A percentile compares a stretch with the other conserved stretches of the same genome.
Conservation (phyloP, 1,140 invertebrate species). For the Anastrepha ludens region DNA sequence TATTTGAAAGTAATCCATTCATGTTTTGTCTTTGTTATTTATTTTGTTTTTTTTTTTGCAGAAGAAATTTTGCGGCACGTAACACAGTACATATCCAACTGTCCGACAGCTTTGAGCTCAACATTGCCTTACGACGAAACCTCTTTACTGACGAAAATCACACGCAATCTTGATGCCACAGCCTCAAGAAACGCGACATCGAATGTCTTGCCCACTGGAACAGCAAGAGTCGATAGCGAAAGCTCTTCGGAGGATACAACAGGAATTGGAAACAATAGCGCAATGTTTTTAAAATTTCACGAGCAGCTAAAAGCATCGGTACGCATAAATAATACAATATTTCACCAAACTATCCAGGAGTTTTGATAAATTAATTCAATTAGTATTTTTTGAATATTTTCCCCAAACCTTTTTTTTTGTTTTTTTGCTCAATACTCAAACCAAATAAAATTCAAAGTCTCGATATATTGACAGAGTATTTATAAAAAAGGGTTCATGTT, state of each 20-base stretch:
- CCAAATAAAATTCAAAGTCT: no score
- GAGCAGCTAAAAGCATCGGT: constrained; percentile 60
- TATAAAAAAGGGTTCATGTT: neutral
- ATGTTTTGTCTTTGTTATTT: neutral
- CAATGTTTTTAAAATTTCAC: constrained; percentile 57
- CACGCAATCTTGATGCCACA: constrained; percentile 58
- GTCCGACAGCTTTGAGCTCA: constrained; percentile 57
- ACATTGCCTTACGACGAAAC: constrained; percentile 59
- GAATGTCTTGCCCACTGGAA: neutral
- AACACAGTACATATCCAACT: constrained; percentile 62
- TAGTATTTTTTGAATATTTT: no score
- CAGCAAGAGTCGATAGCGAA: neutral
- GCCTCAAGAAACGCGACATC: neutral
- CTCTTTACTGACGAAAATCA: constrained; percentile 58
- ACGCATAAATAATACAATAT: constrained; percentile 15
- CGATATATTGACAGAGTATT: no score
- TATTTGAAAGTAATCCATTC: neutral
- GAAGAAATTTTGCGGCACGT: constrained; percentile 60
- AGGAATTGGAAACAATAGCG: constrained; percentile 43
- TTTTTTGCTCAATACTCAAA: no score
- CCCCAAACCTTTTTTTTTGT: no score
- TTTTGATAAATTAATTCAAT: no score
- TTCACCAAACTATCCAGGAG: no score
- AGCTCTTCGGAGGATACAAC: neutral
- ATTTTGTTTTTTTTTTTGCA: constrained; percentile 53